Percentiles rank a stretch among this genome's conserved stretches.
Conservation (phyloP, 2,888 invertebrate genomes). For the Leucozona laternaria region DNA sequence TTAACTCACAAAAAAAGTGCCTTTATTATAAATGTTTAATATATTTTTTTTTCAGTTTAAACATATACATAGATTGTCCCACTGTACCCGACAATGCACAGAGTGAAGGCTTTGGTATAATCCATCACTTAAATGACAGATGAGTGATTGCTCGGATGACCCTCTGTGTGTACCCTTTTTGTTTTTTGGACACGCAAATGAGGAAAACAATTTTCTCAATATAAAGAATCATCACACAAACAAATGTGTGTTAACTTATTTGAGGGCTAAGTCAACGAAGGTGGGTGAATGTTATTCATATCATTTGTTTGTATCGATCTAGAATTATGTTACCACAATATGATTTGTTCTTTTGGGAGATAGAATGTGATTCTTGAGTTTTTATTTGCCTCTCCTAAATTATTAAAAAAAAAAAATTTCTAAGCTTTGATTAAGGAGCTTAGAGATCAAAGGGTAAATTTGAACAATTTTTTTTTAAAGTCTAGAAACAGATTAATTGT, state of each 20-base stretch:
- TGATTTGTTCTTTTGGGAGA: neutral
- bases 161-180: slow-evolving; percentile 49
- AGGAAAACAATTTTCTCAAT: slow-evolving; percentile 45
- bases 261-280: neutral
- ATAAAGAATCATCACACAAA: neutral
- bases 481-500: neutral
- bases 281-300: slow-evolving; percentile 50
- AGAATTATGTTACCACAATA: slow-evolving; percentile 49
- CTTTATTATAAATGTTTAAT: too few species aligned
- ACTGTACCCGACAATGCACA: neutral
- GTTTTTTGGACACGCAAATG: slow-evolving; percentile 42
- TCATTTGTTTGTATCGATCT: slow-evolving; percentile 71
- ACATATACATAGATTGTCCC: neutral
- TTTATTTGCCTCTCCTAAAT: slow-evolving; percentile 47
- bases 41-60: neutral
- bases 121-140: slow-evolving; percentile 57
- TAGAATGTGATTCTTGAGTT: neutral
- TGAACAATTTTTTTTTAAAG: neutral
- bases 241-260: neutral
- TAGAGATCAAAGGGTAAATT: slow-evolving; percentile 15
- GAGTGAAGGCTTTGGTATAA: slow-evolving; percentile 36
- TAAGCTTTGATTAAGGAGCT: neutral
- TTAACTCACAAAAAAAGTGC: too few species aligned
- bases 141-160: slow-evolving; percentile 68
- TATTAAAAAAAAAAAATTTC: neutral